Conservation (phyloP, 2,797 vertebrate genomes). For the Parauchenoglanis ngamensis region DNA sequence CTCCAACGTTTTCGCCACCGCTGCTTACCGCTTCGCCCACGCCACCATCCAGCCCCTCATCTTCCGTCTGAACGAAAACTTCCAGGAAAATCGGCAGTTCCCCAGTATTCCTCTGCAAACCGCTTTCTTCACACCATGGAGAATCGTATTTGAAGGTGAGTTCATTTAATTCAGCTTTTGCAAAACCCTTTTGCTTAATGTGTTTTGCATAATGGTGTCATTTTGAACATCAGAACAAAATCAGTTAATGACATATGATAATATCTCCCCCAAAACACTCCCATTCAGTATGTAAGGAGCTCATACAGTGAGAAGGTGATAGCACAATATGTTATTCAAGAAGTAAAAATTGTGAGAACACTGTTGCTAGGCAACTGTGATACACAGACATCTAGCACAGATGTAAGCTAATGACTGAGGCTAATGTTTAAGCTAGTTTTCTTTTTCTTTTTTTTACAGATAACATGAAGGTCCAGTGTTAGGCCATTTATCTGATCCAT, state of each 20-base stretch:
- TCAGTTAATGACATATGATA: too few relatives aligned
- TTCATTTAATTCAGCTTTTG: background rate
- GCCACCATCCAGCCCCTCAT: slow-evolving; percentile 79
- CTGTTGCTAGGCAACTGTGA: background rate
- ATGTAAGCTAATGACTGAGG: background rate
- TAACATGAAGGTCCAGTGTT: background rate
- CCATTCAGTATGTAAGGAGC: background rate
- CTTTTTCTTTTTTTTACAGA: background rate
- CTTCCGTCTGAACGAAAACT: slow-evolving; percentile 71
- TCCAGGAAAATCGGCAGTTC: slow-evolving; percentile 64
- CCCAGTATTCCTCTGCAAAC: slow-evolving; percentile 72
- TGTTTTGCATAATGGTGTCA: background rate
- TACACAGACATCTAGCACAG: background rate
- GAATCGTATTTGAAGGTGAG: slow-evolving; percentile 80
- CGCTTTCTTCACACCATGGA: slow-evolving; percentile 84
- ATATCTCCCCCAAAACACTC: background rate
- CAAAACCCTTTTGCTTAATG: background rate
- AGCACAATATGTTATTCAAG: background rate
- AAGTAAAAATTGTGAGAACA: background rate
- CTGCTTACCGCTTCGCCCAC: slow-evolving; percentile 88
- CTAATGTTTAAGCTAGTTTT: background rate
- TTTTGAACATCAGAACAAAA: background rate
- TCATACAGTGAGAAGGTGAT: background rate
- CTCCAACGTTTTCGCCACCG: slow-evolving; percentile 83
- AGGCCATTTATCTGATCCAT: background rate